Conservation (phyloP, 2,113 vertebrate species). For the Platichthys flesus region DNA sequence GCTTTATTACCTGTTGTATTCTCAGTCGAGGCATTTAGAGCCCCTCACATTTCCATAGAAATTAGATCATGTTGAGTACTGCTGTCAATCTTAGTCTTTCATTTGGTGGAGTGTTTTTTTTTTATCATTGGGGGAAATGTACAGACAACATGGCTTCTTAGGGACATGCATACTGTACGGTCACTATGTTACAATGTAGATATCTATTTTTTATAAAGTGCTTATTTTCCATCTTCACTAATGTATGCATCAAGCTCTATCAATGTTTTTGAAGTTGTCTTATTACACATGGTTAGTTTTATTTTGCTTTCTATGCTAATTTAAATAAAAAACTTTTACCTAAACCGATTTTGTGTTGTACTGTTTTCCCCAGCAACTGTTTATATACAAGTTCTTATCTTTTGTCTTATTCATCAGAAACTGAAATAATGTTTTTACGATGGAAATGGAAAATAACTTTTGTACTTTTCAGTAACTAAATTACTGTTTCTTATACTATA, state of each 20-base stretch:
- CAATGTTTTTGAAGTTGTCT: constrained; percentile 65
- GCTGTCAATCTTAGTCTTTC: constrained; percentile 38
- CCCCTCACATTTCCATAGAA: constrained; percentile 35
- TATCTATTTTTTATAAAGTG: constrained; percentile 83
- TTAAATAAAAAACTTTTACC: constrained; percentile 79
- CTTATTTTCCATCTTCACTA: constrained; percentile 72
- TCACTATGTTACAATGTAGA: constrained; percentile 84
- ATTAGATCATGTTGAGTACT: constrained; percentile 41
- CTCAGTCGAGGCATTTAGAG: constrained; percentile 20
- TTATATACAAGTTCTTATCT: background rate
- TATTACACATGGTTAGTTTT: constrained; percentile 32
- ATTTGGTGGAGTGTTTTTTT: constrained; percentile 42
- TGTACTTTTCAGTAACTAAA: background rate
- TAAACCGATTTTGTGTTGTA: constrained; percentile 6
- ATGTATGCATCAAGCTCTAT: constrained; percentile 64
- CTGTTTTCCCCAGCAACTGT: background rate
- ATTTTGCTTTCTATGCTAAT: constrained; percentile 75
- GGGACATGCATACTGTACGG: constrained; percentile 75
- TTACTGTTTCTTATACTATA: too few species aligned
- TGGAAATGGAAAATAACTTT: too few species aligned
- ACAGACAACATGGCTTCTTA: constrained; percentile 53
- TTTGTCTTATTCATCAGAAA: background rate
- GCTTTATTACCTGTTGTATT: constrained; percentile 15
- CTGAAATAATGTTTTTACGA: background rate
- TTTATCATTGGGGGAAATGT: constrained; percentile 46